Percentiles rank a stretch among this genome's conserved stretches.
These are phyloP conservation scores for Micromesistius poutassou DNA, from an alignment of 2,797 vertebrate species.

Conservation along the genomic window DNA sequence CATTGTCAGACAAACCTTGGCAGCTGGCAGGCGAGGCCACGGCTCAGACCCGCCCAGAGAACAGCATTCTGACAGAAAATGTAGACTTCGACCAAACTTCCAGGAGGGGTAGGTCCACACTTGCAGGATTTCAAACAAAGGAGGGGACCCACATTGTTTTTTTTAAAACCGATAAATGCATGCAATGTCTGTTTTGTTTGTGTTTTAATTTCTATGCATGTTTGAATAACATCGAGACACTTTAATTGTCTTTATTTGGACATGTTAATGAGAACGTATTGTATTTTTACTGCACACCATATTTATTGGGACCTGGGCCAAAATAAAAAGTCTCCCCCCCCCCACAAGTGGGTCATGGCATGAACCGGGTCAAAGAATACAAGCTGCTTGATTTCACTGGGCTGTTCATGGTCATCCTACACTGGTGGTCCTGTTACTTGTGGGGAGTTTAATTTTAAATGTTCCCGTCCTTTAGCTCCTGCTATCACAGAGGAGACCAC, in stretches of 20 bases:
- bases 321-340: too few species aligned
- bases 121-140: not conserved
- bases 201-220: not conserved
- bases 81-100: conserved; percentile 87
- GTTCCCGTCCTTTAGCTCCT: conserved; percentile 73
- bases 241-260: too few species aligned
- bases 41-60: conserved; percentile 87
- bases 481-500: conserved; percentile 93
- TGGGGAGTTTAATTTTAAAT: not conserved
- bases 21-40: conserved; percentile 91
- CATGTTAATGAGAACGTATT: too few species aligned
- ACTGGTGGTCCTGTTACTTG: not conserved
- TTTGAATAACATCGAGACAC: conserved; percentile 2
- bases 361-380: not conserved
- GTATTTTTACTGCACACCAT: too few species aligned
- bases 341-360: too few species aligned
- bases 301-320: too few species aligned
- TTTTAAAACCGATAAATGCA: not conserved
- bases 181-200: not conserved
- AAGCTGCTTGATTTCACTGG: not conserved
- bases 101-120: conserved; percentile 75
- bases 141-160: not conserved
- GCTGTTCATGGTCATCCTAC: not conserved
- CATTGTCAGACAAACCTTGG: conserved; percentile 88
- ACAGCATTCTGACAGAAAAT: conserved; percentile 92